phyloP scores from a whole-genome alignment of 2,797 vertebrate genomes.

The Strix occidentalis region DNA sequence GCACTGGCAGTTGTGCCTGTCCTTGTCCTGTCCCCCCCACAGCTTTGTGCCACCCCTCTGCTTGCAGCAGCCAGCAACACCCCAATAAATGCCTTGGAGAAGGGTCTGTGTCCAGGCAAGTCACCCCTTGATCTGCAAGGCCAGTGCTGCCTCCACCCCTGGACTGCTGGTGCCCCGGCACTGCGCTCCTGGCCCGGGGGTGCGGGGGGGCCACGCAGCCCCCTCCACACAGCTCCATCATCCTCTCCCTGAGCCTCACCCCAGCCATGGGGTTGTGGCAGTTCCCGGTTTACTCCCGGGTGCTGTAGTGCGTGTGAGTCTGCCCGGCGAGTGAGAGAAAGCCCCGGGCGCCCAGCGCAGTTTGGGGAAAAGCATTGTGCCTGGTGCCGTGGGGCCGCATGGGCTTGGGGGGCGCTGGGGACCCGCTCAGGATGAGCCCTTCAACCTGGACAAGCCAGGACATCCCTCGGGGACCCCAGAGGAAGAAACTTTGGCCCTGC shows the following conservation, averaged over 20 bases:
- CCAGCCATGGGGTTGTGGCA: neutral
- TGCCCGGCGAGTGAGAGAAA: neutral
- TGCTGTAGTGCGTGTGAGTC: fast-evolving
- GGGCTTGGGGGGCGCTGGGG: neutral
- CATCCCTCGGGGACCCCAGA: neutral
- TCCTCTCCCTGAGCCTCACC: neutral
- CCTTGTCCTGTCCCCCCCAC: neutral
- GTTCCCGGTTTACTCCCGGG: neutral
- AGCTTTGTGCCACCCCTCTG: neutral
- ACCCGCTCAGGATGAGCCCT: neutral
- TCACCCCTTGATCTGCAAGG: neutral
- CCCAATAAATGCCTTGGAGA: neutral
- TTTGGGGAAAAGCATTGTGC: fast-evolving
- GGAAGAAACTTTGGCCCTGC: neutral
- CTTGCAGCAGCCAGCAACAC: neutral
- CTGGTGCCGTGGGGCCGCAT: fast-evolving
- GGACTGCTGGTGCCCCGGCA: neutral
- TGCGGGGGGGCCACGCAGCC: fast-evolving
- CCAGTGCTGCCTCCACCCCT: neutral
- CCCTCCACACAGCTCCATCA: neutral
- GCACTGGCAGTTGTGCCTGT: fast-evolving
- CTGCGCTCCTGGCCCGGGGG: fast-evolving
- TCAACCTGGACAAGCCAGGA: neutral
- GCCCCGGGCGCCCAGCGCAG: fast-evolving
- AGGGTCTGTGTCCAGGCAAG: neutral